These are phyloP conservation scores for Ligdia adustata DNA, from an alignment of 2,888 invertebrate genomes.

Conservation along the genomic window DNA sequence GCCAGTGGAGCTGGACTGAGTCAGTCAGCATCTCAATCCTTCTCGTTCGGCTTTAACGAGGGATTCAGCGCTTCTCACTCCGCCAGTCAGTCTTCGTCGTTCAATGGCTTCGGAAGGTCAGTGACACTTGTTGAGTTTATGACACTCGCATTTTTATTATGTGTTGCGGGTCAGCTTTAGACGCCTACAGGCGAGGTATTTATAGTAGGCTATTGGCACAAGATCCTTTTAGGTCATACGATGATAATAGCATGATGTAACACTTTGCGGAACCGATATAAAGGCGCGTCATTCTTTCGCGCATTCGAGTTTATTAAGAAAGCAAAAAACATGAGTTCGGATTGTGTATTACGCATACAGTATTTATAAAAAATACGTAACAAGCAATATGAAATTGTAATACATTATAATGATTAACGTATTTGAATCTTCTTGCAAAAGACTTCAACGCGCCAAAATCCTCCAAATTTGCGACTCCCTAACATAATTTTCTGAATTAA, in stretches of 20 bases:
- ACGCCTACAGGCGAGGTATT: constrained; percentile 3
- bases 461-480: too few species aligned
- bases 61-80: constrained; percentile 80
- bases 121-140: constrained; percentile 39
- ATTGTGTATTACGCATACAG: constrained; percentile 3
- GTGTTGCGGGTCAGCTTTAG: constrained; percentile 17
- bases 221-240: constrained; percentile 22
- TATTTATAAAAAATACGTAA: not conserved
- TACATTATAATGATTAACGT: too few species aligned
- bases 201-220: constrained; percentile 20
- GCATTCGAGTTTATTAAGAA: constrained; percentile 2
- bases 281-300: constrained; percentile 14
- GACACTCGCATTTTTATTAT: constrained; percentile 2
- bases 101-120: constrained; percentile 77
- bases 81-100: constrained; percentile 76
- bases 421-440: constrained; percentile 8
- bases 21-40: constrained; percentile 76
- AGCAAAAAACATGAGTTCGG: constrained; percentile 14
- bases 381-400: too few species aligned
- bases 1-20: constrained; percentile 68
- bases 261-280: constrained; percentile 12
- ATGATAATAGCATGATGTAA: constrained; percentile 21
- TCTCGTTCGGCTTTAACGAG: constrained; percentile 77
- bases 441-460: constrained; percentile 21
- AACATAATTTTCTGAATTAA: too few species aligned